Conservation (phyloP, 2,113 vertebrate genomes). For the Pavo muticus region DNA sequence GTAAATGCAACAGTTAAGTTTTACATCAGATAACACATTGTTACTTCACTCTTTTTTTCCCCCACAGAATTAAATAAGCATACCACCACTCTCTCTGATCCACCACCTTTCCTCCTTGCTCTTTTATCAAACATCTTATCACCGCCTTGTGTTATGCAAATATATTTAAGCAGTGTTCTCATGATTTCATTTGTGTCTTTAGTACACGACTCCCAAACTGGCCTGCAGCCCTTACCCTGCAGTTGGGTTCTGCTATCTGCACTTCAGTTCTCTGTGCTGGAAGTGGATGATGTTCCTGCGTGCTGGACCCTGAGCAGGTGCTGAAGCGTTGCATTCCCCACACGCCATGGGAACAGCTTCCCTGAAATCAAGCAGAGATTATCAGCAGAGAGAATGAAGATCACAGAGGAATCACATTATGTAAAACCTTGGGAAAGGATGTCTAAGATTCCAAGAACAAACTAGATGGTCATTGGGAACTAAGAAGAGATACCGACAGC, state of each 20-base stretch:
- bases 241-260: slow-evolving; percentile 81
- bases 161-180: background rate
- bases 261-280: slow-evolving; percentile 69
- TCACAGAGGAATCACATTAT: background rate
- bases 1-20: background rate
- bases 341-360: slow-evolving; percentile 81
- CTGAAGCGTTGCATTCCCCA: slow-evolving; percentile 67
- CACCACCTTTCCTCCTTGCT: background rate
- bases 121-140: background rate
- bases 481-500: background rate
- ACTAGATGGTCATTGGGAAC: background rate
- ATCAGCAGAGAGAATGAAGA: background rate
- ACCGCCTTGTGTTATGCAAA: background rate
- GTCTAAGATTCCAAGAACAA: background rate
- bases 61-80: background rate
- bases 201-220: background rate
- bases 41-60: background rate
- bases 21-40: background rate
- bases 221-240: slow-evolving; percentile 66
- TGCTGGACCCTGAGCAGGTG: slow-evolving; percentile 44
- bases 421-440: background rate
- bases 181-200: background rate
- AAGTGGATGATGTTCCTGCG: slow-evolving; percentile 13
- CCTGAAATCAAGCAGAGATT: slow-evolving; percentile 64
- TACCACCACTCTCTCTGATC: background rate